Percentiles rank a stretch among this genome's conserved stretches.
These are phyloP conservation scores for Ahaetulla prasina DNA, from an alignment of 2,113 vertebrate genomes.

Conservation along the genomic window DNA sequence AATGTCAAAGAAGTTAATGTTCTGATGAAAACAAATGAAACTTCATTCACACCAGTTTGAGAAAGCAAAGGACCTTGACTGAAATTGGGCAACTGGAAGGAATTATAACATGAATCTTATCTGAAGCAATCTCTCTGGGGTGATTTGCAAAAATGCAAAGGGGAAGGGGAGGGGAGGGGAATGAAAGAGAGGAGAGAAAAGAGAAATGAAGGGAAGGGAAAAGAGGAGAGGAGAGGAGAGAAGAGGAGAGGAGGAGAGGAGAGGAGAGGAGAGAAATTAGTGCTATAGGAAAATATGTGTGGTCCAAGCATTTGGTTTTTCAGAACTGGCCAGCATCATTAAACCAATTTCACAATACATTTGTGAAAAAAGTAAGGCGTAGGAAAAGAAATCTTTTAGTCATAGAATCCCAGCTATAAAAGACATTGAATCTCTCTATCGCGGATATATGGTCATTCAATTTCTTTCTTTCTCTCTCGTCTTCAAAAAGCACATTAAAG, in stretches of 20 bases:
- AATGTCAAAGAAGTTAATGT: background rate
- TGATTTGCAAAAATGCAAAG: background rate
- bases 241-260: no score
- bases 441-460: constrained; percentile 31
- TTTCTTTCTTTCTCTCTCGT: background rate
- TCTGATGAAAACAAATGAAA: background rate
- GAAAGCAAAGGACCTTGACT: background rate
- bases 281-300: background rate
- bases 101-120: background rate
- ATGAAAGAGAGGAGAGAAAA: no score
- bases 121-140: background rate
- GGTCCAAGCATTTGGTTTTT: background rate
- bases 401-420: constrained; percentile 6
- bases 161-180: background rate
- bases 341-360: background rate
- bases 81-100: background rate
- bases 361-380: background rate
- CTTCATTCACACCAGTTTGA: background rate
- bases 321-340: background rate
- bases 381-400: background rate
- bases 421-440: constrained; percentile 36
- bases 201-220: no score
- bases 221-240: no score
- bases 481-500: constrained; percentile 23
- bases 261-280: background rate